phyloP scores from a whole-genome alignment of 2,113 vertebrate genomes.

The Pluvianellus socialis region DNA sequence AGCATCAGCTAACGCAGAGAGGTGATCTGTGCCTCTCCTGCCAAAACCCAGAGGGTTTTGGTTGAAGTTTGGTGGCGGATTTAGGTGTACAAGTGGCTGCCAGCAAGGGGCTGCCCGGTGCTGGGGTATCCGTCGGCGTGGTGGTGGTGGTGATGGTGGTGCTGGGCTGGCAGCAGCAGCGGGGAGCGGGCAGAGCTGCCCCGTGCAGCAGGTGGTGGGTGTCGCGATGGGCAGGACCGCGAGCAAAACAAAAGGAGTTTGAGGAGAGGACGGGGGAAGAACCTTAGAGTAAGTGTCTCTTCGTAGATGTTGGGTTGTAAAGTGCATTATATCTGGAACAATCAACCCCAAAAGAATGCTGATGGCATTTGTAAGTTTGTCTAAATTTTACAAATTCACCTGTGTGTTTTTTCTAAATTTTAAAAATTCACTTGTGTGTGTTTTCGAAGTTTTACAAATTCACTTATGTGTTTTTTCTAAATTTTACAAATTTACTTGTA shows the following conservation, averaged over 20 bases:
- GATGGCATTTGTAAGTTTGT: not conserved
- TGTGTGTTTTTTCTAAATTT: not conserved
- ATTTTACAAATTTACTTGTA: not conserved
- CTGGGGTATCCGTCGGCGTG: too few species aligned
- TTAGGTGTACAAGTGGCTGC: not conserved
- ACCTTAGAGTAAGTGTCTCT: not conserved
- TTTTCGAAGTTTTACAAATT: not conserved
- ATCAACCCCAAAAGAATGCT: not conserved
- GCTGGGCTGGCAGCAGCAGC: too few species aligned
- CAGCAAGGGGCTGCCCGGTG: too few species aligned
- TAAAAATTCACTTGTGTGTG: not conserved
- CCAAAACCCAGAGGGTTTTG: too few species aligned
- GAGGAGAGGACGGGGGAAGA: not conserved
- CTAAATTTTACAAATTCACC: not conserved
- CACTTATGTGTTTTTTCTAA: not conserved
- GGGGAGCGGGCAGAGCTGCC: not conserved
- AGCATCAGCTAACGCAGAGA: not conserved
- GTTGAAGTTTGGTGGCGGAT: not conserved
- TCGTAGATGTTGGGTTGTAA: not conserved
- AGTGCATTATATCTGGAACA: not conserved
- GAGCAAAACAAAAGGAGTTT: not conserved
- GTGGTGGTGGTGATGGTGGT: too few species aligned
- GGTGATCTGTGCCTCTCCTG: accelerated
- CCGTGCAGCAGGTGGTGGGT: too few species aligned
- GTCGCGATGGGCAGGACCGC: accelerated